Evolutionary conservation across 2,888 invertebrate genomes (phyloP).

Genomic region (Mesochorus sp.): DNA sequence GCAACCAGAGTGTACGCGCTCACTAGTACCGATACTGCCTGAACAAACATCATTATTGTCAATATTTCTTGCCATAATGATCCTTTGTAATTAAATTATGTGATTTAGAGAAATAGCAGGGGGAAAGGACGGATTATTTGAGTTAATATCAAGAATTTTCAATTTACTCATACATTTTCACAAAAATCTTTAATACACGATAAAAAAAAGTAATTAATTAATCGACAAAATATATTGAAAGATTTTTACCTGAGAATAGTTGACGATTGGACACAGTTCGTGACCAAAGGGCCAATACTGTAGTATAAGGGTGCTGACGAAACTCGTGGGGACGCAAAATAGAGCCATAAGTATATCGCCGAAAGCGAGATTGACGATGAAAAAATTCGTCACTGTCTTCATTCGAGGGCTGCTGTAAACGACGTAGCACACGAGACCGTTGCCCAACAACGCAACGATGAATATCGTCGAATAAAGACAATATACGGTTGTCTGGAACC

Average conservation of each 20-base stretch:
- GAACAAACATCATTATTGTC: conserved; percentile 58
- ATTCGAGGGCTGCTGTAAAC: conserved; percentile 92
- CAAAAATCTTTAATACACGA: no score
- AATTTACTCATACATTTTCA: no score
- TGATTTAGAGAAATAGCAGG: no score
- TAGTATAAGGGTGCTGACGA: conserved; percentile 90
- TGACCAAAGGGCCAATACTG: conserved; percentile 95
- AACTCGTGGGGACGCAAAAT: conserved; percentile 95
- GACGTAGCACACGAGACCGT: conserved; percentile 93
- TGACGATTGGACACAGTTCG: conserved; percentile 91
- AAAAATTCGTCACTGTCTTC: conserved; percentile 96
- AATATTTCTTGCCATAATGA: no score
- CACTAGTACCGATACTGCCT: conserved; percentile 90
- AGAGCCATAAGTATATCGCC: conserved; percentile 95
- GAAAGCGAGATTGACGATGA: conserved; percentile 94
- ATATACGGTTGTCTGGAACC: conserved; percentile 87
- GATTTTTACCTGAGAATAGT: conserved; percentile 87
- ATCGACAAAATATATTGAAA: not conserved
- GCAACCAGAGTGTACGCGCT: conserved; percentile 96
- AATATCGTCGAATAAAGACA: conserved; percentile 89
- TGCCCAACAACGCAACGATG: conserved; percentile 88
- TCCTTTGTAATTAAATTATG: no score
- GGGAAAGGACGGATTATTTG: no score
- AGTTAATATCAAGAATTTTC: no score
- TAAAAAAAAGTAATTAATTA: not conserved